Conservation (phyloP, 2,113 vertebrate species). For the Carassius carassius region DNA sequence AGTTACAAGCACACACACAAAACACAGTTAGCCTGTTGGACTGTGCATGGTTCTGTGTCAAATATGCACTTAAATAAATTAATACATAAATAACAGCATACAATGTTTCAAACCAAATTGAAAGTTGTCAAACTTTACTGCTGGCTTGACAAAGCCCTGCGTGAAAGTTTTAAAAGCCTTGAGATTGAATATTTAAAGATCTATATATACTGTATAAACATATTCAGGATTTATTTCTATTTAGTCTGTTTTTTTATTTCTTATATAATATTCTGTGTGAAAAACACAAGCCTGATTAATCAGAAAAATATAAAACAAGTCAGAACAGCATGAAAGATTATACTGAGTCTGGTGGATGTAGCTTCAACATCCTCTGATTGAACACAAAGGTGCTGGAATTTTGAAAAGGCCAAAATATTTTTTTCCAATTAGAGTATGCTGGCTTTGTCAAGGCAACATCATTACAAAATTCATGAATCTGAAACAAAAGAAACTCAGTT, state of each 20-base stretch:
- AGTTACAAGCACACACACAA: conserved; percentile 69
- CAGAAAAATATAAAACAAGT: background rate
- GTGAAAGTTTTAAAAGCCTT: background rate
- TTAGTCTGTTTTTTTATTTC: background rate
- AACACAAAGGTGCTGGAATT: background rate
- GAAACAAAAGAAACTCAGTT: conserved; percentile 9
- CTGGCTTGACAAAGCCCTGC: conserved; percentile 19
- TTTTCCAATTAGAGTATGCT: background rate
- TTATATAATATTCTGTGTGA: background rate
- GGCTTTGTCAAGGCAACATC: background rate
- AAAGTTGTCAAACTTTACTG: background rate
- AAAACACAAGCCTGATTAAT: background rate
- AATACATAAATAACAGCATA: background rate
- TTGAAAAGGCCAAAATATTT: no score
- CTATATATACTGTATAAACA: background rate
- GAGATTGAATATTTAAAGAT: background rate
- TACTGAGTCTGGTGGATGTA: no score
- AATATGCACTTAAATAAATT: conserved; percentile 34
- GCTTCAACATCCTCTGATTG: background rate
- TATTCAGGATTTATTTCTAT: background rate
- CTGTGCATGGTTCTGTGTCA: conserved; percentile 49
- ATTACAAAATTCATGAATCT: background rate
- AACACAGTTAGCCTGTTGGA: conserved; percentile 47
- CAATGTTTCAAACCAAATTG: background rate
- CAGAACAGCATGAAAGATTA: no score